Conservation (phyloP, 2,113 vertebrate genomes). For the Micromys minutus region DNA sequence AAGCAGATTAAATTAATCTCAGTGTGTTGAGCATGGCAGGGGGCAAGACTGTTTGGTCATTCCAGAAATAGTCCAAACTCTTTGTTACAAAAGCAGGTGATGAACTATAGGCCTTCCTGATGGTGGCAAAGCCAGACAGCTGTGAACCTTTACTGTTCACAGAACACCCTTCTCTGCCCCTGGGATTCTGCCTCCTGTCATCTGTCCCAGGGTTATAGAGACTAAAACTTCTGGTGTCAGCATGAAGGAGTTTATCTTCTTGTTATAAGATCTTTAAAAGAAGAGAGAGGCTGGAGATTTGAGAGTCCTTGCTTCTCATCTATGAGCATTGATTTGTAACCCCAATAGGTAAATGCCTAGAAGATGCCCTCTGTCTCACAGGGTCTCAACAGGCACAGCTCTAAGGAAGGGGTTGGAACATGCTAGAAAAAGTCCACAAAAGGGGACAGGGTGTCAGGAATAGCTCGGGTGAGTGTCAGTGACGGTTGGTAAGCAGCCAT, state of each 20-base stretch:
- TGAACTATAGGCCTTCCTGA: slow-evolving; percentile 22
- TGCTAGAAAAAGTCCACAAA: background rate
- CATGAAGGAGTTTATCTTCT: background rate
- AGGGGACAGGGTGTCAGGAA: background rate
- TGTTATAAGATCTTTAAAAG: background rate
- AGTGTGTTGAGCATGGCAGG: slow-evolving; percentile 59
- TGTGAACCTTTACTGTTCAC: background rate
- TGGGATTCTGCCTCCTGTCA: background rate
- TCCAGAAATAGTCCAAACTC: slow-evolving; percentile 72
- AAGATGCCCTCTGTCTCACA: background rate
- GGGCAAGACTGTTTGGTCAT: slow-evolving; percentile 58
- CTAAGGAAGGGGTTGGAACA: background rate
- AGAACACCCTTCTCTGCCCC: background rate
- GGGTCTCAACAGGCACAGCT: background rate
- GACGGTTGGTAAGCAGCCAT: background rate
- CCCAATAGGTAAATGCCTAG: background rate
- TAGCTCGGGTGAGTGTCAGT: background rate
- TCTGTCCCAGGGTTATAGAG: background rate
- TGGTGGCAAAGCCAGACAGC: background rate
- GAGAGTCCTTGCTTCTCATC: slow-evolving; percentile 3
- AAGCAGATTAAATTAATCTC: slow-evolving; percentile 79
- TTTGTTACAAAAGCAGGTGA: slow-evolving; percentile 65
- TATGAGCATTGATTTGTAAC: background rate
- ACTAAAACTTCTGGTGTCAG: background rate
- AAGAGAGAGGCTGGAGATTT: background rate